phyloP scores from a whole-genome alignment of 2,113 vertebrate genomes.

The Crotalus helleri region DNA sequence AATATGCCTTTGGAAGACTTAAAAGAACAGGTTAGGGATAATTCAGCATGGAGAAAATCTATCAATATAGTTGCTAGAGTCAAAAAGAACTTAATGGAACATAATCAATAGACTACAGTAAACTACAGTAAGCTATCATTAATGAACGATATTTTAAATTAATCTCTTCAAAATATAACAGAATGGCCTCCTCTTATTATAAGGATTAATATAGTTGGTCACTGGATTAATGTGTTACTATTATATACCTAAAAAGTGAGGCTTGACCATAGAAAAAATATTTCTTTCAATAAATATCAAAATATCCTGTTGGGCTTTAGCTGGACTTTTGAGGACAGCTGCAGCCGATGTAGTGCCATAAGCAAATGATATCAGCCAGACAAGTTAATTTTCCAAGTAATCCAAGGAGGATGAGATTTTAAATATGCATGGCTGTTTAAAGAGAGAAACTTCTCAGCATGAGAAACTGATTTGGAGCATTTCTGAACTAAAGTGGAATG shows the following conservation, averaged over 20 bases:
- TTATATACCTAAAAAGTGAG: background rate
- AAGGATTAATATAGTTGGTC: background rate
- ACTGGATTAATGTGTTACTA: background rate
- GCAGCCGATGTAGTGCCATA: background rate
- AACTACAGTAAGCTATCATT: background rate
- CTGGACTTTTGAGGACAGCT: background rate
- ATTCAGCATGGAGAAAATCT: background rate
- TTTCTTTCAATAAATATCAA: conserved; percentile 48
- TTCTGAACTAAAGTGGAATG: background rate
- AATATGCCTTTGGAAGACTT: background rate
- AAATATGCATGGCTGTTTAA: background rate
- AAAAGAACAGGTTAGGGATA: background rate
- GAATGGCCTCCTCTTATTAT: background rate
- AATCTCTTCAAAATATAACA: background rate
- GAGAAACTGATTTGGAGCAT: background rate
- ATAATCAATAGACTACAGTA: background rate
- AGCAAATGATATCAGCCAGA: background rate
- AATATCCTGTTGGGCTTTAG: conserved; percentile 13
- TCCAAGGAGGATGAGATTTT: background rate
- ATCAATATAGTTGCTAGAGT: background rate
- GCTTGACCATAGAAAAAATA: conserved; percentile 5
- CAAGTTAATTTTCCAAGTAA: background rate
- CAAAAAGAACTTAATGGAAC: background rate
- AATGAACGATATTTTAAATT: background rate
- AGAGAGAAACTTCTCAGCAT: background rate